Percentiles rank a stretch among this genome's conserved stretches.
Evolutionary conservation across 2,888 invertebrate species (phyloP).

Genomic region (Agrenia bidenticulata): DNA sequence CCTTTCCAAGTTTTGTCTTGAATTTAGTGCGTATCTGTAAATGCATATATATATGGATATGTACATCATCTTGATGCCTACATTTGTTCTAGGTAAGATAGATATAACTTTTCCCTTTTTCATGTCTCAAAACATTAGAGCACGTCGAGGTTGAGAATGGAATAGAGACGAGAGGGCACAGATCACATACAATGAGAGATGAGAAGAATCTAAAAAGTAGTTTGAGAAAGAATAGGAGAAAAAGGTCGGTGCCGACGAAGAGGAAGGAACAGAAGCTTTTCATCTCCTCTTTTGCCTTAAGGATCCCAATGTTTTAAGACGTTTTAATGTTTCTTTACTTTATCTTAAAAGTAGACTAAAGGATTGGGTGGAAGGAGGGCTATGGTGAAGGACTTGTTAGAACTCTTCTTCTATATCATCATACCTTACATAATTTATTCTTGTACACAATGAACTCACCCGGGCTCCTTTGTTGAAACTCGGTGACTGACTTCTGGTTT

Average conservation of each 20-base stretch:
- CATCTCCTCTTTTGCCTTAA: slow-evolving; percentile 4
- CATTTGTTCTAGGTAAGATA: no score
- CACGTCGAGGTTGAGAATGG: not conserved
- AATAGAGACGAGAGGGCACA: not conserved
- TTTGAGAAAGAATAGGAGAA: not conserved
- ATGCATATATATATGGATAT: no score
- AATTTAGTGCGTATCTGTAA: no score
- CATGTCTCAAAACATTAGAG: no score
- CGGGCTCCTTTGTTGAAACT: not conserved
- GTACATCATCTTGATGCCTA: no score
- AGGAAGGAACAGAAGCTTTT: slow-evolving; percentile 14
- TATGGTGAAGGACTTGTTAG: not conserved
- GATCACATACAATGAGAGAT: not conserved
- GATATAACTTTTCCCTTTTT: no score
- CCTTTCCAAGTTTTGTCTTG: not conserved
- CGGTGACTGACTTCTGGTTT: slow-evolving; percentile 11
- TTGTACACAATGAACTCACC: slow-evolving; percentile 6
- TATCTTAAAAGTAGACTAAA: slow-evolving; percentile 11
- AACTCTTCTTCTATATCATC: not conserved
- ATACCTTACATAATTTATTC: not conserved
- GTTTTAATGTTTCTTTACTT: slow-evolving; percentile 17
- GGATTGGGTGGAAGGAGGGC: no score
- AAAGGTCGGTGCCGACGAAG: not conserved
- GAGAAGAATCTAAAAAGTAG: not conserved
- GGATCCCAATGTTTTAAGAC: slow-evolving; percentile 15